Base-by-base conservation (phyloP, 2,797 vertebrate species). In the Zalophus californianus region DNA sequence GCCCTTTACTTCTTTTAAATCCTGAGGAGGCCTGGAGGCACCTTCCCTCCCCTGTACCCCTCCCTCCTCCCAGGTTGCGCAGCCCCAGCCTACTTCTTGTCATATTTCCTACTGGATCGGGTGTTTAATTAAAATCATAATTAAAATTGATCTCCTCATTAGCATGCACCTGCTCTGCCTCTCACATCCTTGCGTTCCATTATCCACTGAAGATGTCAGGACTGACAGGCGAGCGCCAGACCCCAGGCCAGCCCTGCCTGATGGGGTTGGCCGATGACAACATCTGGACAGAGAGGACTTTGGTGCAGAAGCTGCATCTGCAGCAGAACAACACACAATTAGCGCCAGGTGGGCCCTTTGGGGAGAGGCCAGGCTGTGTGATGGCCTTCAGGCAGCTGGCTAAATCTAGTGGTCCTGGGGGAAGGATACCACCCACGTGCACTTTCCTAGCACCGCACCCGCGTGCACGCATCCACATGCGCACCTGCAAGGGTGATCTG, bases 81-180 rank as follows among this genome's bases (percentile, higher is more conserved):
- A 95, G 98, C 98, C 98, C 98, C 97, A 98, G 97, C 98, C 98
- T 97, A 98, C 90, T 96, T 97, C 98, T 99, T 99, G 98, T 99
- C 99, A 98, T 98, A 98, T 98, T 99, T 99, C 99, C 99, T 99
- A 98, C 98, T 68, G 99, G 98, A 99, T 99, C 97, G 99, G 98
- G 98, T 99, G 98, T 99, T 99, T 99, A 99, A 99, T 99, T 99
- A 99, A 99, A 99, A 99, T 99, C 98, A 98, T 99, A 99, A 99
- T 99, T 99, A 99, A 99, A 99, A 99, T 99, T 99, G 99, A 99
- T 99, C 99, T 99, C 99, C 99, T 99, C 98, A 99, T 99, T 99
- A 99, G 98, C 99, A 99, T 99, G 99, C 99, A 99, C 99, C 99
- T 99, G 99, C 99, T 99, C 98, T 98, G 98, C 98, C 97, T 97